A percentile compares a stretch with the other conserved stretches of the same genome.
Evolutionary conservation across 1,140 invertebrate species (phyloP).

Genomic region (Bombus superbus): DNA sequence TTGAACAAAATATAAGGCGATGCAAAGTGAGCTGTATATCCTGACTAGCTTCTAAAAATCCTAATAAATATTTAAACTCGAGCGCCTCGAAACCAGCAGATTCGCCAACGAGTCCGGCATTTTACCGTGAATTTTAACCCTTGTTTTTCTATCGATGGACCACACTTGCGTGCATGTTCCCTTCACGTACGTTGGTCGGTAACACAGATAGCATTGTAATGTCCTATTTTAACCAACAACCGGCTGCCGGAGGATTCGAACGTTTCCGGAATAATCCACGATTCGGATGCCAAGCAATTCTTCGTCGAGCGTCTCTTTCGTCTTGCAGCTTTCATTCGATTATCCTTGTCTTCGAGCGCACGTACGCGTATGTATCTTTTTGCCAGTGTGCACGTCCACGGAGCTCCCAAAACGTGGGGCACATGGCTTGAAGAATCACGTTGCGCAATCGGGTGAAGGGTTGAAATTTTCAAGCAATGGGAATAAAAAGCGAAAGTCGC

Average conservation of each 20-base stretch:
- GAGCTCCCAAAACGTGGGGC: neutral
- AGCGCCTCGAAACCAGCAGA: neutral
- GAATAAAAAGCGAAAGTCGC: slow-evolving; percentile 1
- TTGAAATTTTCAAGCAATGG: slow-evolving; percentile 22
- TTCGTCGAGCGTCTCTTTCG: neutral
- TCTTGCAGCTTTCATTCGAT: neutral
- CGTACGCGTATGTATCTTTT: neutral
- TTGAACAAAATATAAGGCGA: neutral
- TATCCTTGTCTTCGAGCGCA: neutral
- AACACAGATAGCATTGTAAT: slow-evolving; percentile 74
- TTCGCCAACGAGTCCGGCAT: neutral
- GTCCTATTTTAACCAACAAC: slow-evolving; percentile 61
- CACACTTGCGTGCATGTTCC: neutral
- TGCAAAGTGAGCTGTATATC: slow-evolving; percentile 44
- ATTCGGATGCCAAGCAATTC: neutral
- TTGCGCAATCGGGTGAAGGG: neutral
- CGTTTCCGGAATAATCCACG: slow-evolving; percentile 34
- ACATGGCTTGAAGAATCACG: neutral
- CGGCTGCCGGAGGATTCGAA: slow-evolving; percentile 24
- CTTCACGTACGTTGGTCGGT: slow-evolving; percentile 44
- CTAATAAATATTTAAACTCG: slow-evolving; percentile 72
- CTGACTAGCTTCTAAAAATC: slow-evolving; percentile 30
- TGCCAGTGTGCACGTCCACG: neutral
- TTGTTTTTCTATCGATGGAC: slow-evolving; percentile 24
- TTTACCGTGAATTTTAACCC: slow-evolving; percentile 6